Conservation (phyloP, 2,113 vertebrate genomes). For the Spea multiplicata region DNA sequence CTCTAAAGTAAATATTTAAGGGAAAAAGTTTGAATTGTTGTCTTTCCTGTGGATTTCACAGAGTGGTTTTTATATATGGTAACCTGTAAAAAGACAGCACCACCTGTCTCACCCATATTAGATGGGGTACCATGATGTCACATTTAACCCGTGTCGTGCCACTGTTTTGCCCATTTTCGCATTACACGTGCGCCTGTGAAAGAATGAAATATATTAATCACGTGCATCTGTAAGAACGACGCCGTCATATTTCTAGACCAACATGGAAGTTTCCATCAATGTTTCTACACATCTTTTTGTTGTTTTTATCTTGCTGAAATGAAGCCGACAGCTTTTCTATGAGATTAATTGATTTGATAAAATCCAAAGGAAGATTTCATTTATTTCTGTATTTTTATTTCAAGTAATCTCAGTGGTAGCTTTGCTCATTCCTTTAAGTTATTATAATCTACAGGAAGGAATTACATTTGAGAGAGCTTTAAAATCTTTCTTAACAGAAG, state of each 20-base stretch:
- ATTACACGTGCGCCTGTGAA: neutral
- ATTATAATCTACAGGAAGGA: slow-evolving; percentile 34
- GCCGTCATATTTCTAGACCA: slow-evolving; percentile 11
- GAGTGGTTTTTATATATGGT: too few species aligned
- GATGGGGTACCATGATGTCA: too few species aligned
- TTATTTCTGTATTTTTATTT: neutral
- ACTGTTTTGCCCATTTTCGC: too few species aligned
- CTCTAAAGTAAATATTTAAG: too few species aligned
- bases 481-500: slow-evolving; percentile 20
- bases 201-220: neutral
- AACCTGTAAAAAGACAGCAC: too few species aligned
- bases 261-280: slow-evolving; percentile 17
- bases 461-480: slow-evolving; percentile 29
- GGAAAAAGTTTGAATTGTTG: too few species aligned
- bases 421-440: slow-evolving; percentile 15
- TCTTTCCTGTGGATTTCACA: too few species aligned
- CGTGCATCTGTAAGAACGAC: neutral
- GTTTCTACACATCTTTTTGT: neutral
- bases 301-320: slow-evolving; percentile 16
- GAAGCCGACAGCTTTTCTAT: slow-evolving; percentile 22
- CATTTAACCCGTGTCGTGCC: too few species aligned
- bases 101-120: too few species aligned
- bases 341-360: slow-evolving; percentile 44
- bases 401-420: slow-evolving; percentile 18
- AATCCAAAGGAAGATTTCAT: slow-evolving; percentile 13